Evolutionary conservation across 1,140 invertebrate species (phyloP), one percentile per base, ranked within the genome.

Genomic region (Battus philenor): DNA sequence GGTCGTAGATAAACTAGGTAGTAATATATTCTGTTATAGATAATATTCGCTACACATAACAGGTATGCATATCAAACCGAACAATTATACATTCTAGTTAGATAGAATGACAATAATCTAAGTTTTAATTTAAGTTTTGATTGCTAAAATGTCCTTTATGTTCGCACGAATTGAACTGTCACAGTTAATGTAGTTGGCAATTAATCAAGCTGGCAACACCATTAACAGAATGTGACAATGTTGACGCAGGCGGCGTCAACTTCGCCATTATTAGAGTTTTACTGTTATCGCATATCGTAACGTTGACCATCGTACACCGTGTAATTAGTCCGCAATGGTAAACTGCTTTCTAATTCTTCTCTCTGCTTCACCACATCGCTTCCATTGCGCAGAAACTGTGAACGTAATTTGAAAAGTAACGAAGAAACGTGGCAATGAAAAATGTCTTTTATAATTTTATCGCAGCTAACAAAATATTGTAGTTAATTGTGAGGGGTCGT

Each of bases 211-310:
- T 27, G 38, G 38, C 38, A 27, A 50, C 39, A 53, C 68, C 58
- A 71, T 78, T 74, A 69, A 62, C 53, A 47, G 50, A 54, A 57
- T 47, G 47, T 59, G 64, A 59, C 66, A 61, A 59, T 74, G 72
- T 80, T 77, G 74, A 77, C 68, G 74, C 67, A 68, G 50, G 57
- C 59, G 54, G 55, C 67, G 70, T 62, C 59, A 54, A 32, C 47
- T 38, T 27, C 29, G 64, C 67, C 68, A 70, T 79, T 77, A 84
- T 61, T 56, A 49, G 49, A 71, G 58, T 81, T 80, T 84, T 79
- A 82, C 70, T 79, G 68, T 79, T 82, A 82, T 82, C 70, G 64
- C 63, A 60, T 70, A 78, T 77, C 74, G 73, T 80, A 77, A 79
- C 62, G 52, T 48, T 49, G 57, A 49, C 56, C 62, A 59, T 56